These are phyloP conservation scores for Dusona sp. DNA, from an alignment of 2,888 invertebrate genomes.

Conservation along the genomic window DNA sequence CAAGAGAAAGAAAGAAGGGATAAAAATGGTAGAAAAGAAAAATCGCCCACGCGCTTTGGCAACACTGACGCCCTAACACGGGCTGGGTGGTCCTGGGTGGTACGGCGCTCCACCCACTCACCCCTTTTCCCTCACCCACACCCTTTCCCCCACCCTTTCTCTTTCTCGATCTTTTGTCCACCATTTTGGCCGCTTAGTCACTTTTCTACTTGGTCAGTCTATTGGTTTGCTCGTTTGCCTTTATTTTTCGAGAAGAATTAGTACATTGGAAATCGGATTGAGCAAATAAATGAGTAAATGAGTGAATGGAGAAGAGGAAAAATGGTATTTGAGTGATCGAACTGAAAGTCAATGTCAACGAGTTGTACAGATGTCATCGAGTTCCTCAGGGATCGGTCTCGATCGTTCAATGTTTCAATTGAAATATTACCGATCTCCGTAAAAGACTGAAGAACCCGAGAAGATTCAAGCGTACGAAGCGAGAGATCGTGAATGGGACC, in stretches of 20 bases:
- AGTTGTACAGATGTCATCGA: neutral
- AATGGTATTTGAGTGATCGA: neutral
- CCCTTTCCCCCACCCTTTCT: slow-evolving; percentile 67
- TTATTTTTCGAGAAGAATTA: neutral
- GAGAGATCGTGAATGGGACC: slow-evolving; percentile 20
- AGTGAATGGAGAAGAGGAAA: neutral
- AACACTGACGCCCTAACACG: slow-evolving; percentile 83
- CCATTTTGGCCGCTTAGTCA: neutral
- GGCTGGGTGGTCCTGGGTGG: slow-evolving; percentile 83
- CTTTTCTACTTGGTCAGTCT: neutral
- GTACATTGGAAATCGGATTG: neutral
- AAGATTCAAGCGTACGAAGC: neutral
- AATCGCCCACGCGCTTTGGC: slow-evolving; percentile 84
- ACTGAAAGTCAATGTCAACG: neutral
- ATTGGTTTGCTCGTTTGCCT: neutral
- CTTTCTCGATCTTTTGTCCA: slow-evolving; percentile 1
- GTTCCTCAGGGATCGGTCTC: neutral
- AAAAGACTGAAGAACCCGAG: neutral
- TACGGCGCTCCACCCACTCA: slow-evolving; percentile 82
- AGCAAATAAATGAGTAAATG: neutral
- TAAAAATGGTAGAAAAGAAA: slow-evolving; percentile 75
- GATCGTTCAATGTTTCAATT: slow-evolving; percentile 5
- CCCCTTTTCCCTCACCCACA: slow-evolving; percentile 77
- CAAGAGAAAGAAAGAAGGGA: slow-evolving; percentile 55
- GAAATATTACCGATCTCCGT: neutral